These are phyloP conservation scores for Yponomeuta malinellus DNA, from an alignment of 2,888 invertebrate species.

Conservation along the genomic window DNA sequence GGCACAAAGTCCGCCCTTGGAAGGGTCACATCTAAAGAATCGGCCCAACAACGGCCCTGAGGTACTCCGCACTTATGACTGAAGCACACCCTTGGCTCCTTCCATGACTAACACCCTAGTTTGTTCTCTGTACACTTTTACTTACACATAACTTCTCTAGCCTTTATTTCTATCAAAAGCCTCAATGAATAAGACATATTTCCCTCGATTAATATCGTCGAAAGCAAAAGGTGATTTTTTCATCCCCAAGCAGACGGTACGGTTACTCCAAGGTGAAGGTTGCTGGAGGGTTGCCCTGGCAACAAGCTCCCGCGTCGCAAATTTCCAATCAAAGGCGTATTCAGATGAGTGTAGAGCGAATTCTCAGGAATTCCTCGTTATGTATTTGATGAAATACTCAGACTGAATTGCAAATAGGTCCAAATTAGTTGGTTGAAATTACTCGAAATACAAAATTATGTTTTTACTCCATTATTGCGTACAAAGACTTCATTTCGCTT, in stretches of 20 bases:
- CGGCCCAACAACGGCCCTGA: slow-evolving; percentile 41
- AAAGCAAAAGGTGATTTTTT: background rate
- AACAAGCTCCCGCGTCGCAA: slow-evolving; percentile 25
- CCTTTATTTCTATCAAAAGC: background rate
- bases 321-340: slow-evolving; percentile 36
- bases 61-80: slow-evolving; percentile 31
- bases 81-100: slow-evolving; percentile 13
- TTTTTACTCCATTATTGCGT: background rate
- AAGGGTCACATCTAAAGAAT: slow-evolving; percentile 49
- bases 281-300: slow-evolving; percentile 42
- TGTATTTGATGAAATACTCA: background rate
- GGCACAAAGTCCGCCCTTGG: slow-evolving; percentile 51
- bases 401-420: background rate
- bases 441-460: background rate
- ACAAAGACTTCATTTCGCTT: background rate
- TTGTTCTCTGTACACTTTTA: background rate
- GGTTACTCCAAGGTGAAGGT: slow-evolving; percentile 55
- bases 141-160: background rate
- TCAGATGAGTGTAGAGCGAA: background rate
- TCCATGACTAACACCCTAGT: background rate
- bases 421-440: background rate
- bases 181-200: background rate
- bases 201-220: background rate
- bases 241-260: slow-evolving; percentile 34
- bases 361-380: background rate